Evolutionary conservation across 2,888 invertebrate genomes (phyloP), one percentile per base, ranked within the genome.

Genomic region (Amaurobius ferox): DNA sequence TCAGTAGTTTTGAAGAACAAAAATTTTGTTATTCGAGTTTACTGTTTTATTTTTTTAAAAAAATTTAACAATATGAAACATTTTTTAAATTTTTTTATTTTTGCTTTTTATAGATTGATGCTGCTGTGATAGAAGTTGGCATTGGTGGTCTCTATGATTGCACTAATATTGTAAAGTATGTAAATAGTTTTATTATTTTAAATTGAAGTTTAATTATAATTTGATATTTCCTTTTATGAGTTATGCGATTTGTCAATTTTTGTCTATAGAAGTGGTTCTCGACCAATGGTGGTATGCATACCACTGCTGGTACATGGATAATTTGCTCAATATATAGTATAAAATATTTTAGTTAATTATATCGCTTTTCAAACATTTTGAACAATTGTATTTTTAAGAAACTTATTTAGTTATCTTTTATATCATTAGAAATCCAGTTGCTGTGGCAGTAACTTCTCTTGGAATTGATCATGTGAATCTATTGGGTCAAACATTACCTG

Each of bases 141-240:
- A 97, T 99, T 89, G 99, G 99, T 0, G 99, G 99, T 0, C 94
- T 95, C 90, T 94, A 95, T 88, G 99, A 99, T 92, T 95, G 95
- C 90, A 99, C 99, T 0, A 99, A 99, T 92, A 93, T 98, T 66
- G 91, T 99, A 76, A 94, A 94, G 96, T 95, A 91, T n/a, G n/a
- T n/a, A n/a, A n/a, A n/a, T n/a, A n/a, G n/a, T n/a, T n/a, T n/a
- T n/a, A n/a, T n/a, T n/a, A n/a, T n/a, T n/a, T n/a, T n/a, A n/a
- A n/a, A n/a, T n/a, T n/a, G n/a, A n/a, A n/a, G n/a, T n/a, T n/a
- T n/a, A n/a, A n/a, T n/a, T n/a, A n/a, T n/a, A n/a, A n/a, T n/a
- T n/a, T n/a, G n/a, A n/a, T n/a, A n/a, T n/a, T n/a, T n/a, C n/a
- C n/a, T n/a, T n/a, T n/a, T n/a, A n/a, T n/a, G n/a, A n/a, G n/a